Base-by-base conservation (phyloP, 2,113 vertebrate species). In the Machaerirhynchus nigripectus region DNA sequence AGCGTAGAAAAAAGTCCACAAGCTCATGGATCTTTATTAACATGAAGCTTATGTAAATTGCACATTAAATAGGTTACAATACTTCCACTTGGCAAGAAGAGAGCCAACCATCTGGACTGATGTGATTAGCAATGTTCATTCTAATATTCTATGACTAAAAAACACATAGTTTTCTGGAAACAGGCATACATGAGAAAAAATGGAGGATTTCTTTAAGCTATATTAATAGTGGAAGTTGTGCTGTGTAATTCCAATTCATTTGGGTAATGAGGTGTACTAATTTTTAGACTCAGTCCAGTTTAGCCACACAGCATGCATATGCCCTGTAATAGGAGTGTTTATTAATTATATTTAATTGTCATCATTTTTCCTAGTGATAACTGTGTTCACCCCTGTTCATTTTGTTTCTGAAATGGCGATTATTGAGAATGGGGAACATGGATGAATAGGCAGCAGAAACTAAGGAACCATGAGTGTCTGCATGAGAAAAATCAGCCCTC, bases 331-430 rank as follows among this genome's bases (percentile, higher is more conserved):
- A 86, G 65, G 90, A 94, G 70, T 89, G 90, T 96, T 97, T 97
- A 97, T 97, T 97, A 96, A 97, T 96, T 97, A 93, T 95, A 78
- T 95, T 97, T 97, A 96, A 96, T 96, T 95, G 89, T 96, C 86
- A 80, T 94, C 28, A 0, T 91, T 96, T 96, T 96, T 96, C 84
- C 87, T 97, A 95, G 95, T 93, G 95, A 94, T 95, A 85, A 76
- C 89, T 93, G 52, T 64, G 67, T 63, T 94, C 86, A 96, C 76
- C 61, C 16, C 65, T 19, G 24, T 81, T 95, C 90, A 93, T 93
- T 97, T 91, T 89, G 65, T 77, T 95, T 95, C 81, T 91, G 83
- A 90, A 89, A 91, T 35, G 78, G 33, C 2, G 37, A 65, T 94
- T 95, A 91, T 70, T 61, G 52, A 83, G 64, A 96, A 90, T 6